These are phyloP conservation scores for Periophthalmus magnuspinnatus DNA, from an alignment of 2,797 vertebrate species.

Conservation along the genomic window DNA sequence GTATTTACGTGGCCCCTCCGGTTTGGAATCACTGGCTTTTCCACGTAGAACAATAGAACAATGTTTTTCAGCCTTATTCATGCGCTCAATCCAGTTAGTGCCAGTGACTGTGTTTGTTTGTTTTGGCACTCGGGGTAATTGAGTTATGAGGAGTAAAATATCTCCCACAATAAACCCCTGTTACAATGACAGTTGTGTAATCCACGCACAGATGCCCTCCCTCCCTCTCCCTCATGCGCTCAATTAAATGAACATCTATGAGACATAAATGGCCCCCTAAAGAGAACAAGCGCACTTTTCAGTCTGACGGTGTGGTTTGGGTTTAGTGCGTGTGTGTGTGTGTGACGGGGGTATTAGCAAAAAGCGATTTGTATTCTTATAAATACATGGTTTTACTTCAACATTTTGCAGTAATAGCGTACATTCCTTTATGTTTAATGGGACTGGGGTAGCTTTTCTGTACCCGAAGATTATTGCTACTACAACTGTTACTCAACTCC, in stretches of 20 bases:
- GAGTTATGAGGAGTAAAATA: conserved; percentile 3
- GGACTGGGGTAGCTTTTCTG: neutral
- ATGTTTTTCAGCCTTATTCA: conserved; percentile 1
- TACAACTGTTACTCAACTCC: no score
- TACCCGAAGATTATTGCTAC: neutral
- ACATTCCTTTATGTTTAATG: neutral
- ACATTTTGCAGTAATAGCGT: neutral
- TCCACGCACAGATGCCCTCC: neutral
- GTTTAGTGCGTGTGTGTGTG: neutral
- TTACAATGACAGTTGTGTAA: conserved; percentile 9
- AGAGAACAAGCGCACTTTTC: conserved; percentile 3
- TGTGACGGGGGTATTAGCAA: neutral
- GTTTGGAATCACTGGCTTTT: neutral
- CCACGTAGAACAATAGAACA: conserved; percentile 2
- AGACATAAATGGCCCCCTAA: conserved; percentile 3
- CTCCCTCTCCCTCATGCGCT: neutral
- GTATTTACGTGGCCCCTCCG: neutral
- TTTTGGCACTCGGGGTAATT: neutral
- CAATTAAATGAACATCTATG: conserved; percentile 6
- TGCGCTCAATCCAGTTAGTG: conserved; percentile 7
- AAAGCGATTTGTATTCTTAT: neutral
- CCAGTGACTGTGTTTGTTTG: conserved; percentile 4
- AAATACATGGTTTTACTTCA: no score
- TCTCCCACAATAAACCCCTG: conserved; percentile 5
- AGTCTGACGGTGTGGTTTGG: neutral